These are phyloP conservation scores for Apomyelois bistriatella DNA, from an alignment of 2,888 invertebrate genomes.

Conservation along the genomic window DNA sequence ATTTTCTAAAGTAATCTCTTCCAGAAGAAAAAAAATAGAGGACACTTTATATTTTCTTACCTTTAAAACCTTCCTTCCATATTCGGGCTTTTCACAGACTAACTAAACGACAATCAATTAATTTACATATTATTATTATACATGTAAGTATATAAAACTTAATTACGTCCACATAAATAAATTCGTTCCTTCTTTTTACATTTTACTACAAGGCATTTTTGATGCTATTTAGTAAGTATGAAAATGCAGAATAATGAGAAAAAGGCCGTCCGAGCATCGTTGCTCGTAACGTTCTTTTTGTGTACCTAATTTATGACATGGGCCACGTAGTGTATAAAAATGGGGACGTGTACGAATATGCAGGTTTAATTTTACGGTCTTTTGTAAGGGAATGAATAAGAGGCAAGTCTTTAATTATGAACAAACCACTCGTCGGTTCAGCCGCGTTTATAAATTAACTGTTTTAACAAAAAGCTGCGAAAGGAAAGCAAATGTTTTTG, in stretches of 20 bases:
- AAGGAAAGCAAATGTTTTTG: constrained; percentile 36
- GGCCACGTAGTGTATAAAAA: constrained; percentile 59
- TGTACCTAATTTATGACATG: constrained; percentile 67
- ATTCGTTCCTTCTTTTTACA: background rate
- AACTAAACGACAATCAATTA: no score
- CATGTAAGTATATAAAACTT: no score
- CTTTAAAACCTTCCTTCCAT: no score
- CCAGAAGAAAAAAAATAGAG: no score
- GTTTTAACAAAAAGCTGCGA: constrained; percentile 41
- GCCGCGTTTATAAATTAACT: constrained; percentile 48
- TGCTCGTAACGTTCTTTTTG: constrained; percentile 63
- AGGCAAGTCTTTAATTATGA: constrained; percentile 65
- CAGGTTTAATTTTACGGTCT: constrained; percentile 65
- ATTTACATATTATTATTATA: no score
- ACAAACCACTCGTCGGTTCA: constrained; percentile 42
- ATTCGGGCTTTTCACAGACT: no score
- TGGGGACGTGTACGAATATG: constrained; percentile 62
- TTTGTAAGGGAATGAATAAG: constrained; percentile 63
- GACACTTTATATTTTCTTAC: no score
- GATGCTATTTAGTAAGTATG: constrained; percentile 38
- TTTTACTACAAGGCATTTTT: constrained; percentile 26
- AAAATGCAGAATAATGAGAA: constrained; percentile 56
- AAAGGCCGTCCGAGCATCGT: constrained; percentile 50
- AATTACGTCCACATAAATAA: background rate
- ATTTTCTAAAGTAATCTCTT: no score